These are phyloP conservation scores for Danionella dracula DNA, from an alignment of 2,797 vertebrate species.

Conservation along the genomic window DNA sequence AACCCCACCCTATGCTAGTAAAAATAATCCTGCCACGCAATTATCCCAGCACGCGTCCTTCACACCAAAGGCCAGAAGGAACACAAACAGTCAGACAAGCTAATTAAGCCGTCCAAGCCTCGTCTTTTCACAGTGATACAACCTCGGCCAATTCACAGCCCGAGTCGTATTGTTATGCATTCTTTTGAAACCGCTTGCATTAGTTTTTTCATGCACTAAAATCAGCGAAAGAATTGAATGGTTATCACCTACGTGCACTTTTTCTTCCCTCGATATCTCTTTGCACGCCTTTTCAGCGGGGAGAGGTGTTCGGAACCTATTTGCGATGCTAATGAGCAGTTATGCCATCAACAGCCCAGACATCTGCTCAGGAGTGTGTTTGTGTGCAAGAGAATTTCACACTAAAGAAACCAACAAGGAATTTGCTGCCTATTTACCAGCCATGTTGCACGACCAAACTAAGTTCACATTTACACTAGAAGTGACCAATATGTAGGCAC, in stretches of 20 bases:
- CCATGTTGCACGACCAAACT: background rate
- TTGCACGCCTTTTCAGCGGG: background rate
- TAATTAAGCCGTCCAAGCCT: slow-evolving; percentile 23
- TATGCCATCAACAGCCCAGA: slow-evolving; percentile 30
- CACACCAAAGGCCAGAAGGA: slow-evolving; percentile 28
- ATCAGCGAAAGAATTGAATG: background rate
- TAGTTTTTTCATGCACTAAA: background rate
- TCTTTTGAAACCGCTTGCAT: background rate
- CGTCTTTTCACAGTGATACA: slow-evolving; percentile 15
- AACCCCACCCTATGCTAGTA: slow-evolving; percentile 11
- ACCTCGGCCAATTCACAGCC: background rate
- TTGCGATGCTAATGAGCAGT: slow-evolving; percentile 42
- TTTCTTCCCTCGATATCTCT: background rate
- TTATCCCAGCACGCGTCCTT: slow-evolving; percentile 34
- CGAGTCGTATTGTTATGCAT: background rate
- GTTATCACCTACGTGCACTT: background rate
- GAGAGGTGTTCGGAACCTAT: background rate
- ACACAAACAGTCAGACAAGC: slow-evolving; percentile 31
- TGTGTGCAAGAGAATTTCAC: background rate
- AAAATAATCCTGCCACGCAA: slow-evolving; percentile 28
- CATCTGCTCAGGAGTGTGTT: slow-evolving; percentile 29
- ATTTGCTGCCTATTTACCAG: background rate
- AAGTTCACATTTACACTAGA: too few species aligned
- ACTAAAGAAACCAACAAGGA: background rate
- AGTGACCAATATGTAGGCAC: too few species aligned